Evolutionary conservation across 2,113 vertebrate genomes (phyloP), one percentile per base, ranked within the genome.

Genomic region (Pleuronectes platessa): DNA sequence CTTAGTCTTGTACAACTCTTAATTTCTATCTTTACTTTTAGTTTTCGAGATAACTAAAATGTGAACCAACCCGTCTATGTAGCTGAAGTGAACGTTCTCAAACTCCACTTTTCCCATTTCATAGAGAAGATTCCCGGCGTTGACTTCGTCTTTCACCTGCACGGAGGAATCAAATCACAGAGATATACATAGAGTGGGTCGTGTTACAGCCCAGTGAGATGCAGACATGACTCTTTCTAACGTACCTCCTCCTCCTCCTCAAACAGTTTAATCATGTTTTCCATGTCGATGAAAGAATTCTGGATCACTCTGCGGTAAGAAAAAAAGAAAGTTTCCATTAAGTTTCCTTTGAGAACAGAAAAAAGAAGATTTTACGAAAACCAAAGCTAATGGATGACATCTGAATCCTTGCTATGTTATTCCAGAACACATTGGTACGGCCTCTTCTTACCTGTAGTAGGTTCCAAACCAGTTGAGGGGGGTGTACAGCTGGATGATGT

Each of bases 381-480:
- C 14, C 45, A 49, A 49, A 18, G 45, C 10, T 13, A 42, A 0
- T 13, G 12, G 3, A 42, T 10, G 35, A 2, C 35, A 9, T 9
- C 9, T 37, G 35, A 31, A 37, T 10, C 35, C 2, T 37, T 37
- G 8, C 35, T 37, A 54, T 21, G 20, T 54, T 54, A 31, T 8
- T 7, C 5, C 31, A 31, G 31, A 31, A 31, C 20, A 54, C 11
- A 20, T 13, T 47, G 17, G 5, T 45, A 47, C 11, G 7, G 18
- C 11, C 4, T 54, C 17, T 8, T 68, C 74, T 92, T 85, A 98
- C 97, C 97, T 97, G 90, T 99, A 99, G 85, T 99, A 99, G 60
- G 97, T 99, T 1, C 98, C 98, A 1, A 99, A 99, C 97, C 97
- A 99, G 93, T 98, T 98, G 77, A 99, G 97, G 0, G 98, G 98